These are phyloP conservation scores for Alviniconcha strummeri DNA, from an alignment of 2,888 invertebrate species.

Conservation along the genomic window DNA sequence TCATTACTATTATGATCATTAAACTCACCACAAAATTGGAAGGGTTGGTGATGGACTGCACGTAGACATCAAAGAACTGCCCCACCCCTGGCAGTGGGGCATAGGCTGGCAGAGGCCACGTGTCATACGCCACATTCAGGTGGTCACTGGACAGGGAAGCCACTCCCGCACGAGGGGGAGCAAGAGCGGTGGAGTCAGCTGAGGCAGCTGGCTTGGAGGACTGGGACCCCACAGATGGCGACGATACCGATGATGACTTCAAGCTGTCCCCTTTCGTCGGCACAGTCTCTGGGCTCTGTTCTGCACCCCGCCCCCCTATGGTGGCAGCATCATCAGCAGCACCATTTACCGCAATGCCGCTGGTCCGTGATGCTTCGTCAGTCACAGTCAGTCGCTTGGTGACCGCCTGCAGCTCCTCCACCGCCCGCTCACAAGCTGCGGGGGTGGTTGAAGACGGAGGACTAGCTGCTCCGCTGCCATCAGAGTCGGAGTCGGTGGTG, in stretches of 20 bases:
- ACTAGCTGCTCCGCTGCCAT: not conserved
- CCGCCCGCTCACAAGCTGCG: not conserved
- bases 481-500: not conserved
- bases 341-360: not conserved
- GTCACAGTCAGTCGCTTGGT: not conserved
- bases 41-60: constrained; percentile 52
- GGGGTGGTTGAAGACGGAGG: not conserved
- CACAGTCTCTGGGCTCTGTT: no score
- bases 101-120: constrained; percentile 29
- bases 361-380: not conserved
- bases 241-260: no score
- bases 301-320: not conserved
- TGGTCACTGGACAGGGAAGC: not conserved
- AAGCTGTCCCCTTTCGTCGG: no score
- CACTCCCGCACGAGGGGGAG: not conserved
- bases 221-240: no score
- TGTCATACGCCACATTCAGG: constrained; percentile 22
- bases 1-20: no score
- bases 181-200: not conserved
- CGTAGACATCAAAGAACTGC: constrained; percentile 53
- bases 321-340: not conserved
- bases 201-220: no score
- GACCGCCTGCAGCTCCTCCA: not conserved
- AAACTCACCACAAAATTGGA: constrained; percentile 60
- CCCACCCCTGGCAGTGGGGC: constrained; percentile 47